Evolutionary conservation across 1,140 invertebrate species (phyloP), one percentile per base, ranked within the genome.

Genomic region (Nephila pilipes): DNA sequence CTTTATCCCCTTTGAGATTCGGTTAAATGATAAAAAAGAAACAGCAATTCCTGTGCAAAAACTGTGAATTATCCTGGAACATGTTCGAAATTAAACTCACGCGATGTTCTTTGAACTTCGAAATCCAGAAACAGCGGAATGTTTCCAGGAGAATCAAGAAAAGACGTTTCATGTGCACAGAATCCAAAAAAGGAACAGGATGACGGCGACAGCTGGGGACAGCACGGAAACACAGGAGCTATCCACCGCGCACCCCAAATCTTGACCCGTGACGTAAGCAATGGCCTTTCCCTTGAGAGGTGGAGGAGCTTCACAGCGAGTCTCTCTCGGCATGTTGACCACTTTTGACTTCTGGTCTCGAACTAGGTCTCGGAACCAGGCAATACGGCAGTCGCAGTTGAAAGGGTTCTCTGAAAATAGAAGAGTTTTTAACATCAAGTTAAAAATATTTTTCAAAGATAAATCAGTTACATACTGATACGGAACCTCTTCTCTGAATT

Each of bases 321-420:
- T 97, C 79, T 97, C 96, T 95, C 98, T 98, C 96, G 98, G 98
- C 94, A 97, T 97, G 96, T 98, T 98, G 96, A 97, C 97, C 94
- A 98, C 97, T 95, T 98, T 97, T 94, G 98, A 97, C 97, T 97
- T 81, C 97, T 96, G 97, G 97, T 83, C 94, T 98, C 95, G 97
- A 98, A 98, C 60, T n/a, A 90, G 54, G 69, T 97, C 96, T 65
- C 97, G 96, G 95, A 98, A 98, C 98, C 98, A 99, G 80, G 97
- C 96, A 79, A 99, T 96, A 94, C 98, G 97, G 95, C 98, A 99
- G 94, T 98, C 97, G 95, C 98, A 99, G 65, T 97, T 96, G 94
- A 99, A 95, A 1, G 98, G 98, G 95, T 99, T 99, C 96, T 98
- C 98, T 98, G 95, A 65, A 95, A 95, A 75, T 57, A 85, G 57